Evolutionary conservation across 2,888 invertebrate genomes (phyloP).

Genomic region (Spicauda simplicius): DNA sequence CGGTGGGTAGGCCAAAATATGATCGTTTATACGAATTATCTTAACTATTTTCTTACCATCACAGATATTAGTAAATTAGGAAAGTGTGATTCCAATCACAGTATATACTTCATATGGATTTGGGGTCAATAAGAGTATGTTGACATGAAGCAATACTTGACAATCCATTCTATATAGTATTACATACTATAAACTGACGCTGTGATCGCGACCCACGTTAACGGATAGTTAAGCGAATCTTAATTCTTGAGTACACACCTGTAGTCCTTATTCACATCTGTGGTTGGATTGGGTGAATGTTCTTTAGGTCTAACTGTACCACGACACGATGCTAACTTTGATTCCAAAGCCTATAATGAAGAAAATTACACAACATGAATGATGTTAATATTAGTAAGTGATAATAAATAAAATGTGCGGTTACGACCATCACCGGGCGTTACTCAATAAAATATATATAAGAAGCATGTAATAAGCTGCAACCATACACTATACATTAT

Average conservation of each 20-base stretch:
- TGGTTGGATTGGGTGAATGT: constrained; percentile 77
- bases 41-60: constrained; percentile 72
- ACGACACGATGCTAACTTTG: constrained; percentile 88
- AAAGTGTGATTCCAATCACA: constrained; percentile 72
- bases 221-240: constrained; percentile 46
- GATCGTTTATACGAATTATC: constrained; percentile 53
- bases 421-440: constrained; percentile 42
- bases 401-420: constrained; percentile 49
- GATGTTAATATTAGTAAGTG: constrained; percentile 79
- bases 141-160: constrained; percentile 45
- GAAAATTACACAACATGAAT: constrained; percentile 81
- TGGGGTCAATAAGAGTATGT: constrained; percentile 55
- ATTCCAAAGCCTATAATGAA: constrained; percentile 88
- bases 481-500: constrained; percentile 15
- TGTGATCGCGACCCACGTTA: constrained; percentile 36
- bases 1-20: constrained; percentile 75
- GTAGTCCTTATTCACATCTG: constrained; percentile 84
- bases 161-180: constrained; percentile 49
- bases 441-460: constrained; percentile 17
- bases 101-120: constrained; percentile 49
- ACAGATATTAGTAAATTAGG: constrained; percentile 79
- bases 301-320: constrained; percentile 84
- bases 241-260: constrained; percentile 84
- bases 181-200: constrained; percentile 52
- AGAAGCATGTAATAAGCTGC: constrained; percentile 31